These are phyloP conservation scores for Caenorhabditis wallacei DNA, from an alignment of 2,888 invertebrate species.

Conservation along the genomic window DNA sequence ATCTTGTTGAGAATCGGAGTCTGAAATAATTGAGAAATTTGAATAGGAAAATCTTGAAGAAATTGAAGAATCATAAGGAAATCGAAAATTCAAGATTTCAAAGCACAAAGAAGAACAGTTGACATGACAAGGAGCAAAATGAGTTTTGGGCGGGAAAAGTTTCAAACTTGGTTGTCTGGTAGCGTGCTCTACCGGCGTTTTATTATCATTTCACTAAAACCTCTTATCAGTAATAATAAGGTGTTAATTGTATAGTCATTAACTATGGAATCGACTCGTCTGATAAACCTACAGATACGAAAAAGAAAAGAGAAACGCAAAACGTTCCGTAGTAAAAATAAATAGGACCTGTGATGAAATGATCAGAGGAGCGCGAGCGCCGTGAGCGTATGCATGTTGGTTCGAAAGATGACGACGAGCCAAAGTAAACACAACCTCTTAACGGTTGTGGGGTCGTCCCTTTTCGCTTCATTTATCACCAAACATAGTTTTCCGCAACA, in stretches of 20 bases:
- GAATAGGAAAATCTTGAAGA: background rate
- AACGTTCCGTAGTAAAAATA: slow-evolving; percentile 11
- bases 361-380: slow-evolving; percentile 26
- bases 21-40: slow-evolving; percentile 14
- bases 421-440: slow-evolving; percentile 56
- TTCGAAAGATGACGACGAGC: slow-evolving; percentile 63
- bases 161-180: too few relatives aligned
- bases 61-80: background rate
- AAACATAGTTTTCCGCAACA: slow-evolving; percentile 33
- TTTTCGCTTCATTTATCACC: slow-evolving; percentile 38
- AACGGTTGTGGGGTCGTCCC: slow-evolving; percentile 33
- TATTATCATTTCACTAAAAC: background rate
- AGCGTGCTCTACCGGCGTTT: background rate
- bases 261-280: background rate
- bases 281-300: slow-evolving; percentile 18
- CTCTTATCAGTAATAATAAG: slow-evolving; percentile 6
- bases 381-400: slow-evolving; percentile 49
- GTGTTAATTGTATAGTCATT: slow-evolving; percentile 18
- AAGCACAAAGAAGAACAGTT: too few relatives aligned
- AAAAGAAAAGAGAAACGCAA: slow-evolving; percentile 12
- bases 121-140: too few relatives aligned
- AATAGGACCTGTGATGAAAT: slow-evolving; percentile 32
- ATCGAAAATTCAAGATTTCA: background rate
- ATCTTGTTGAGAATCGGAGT: slow-evolving; percentile 48
- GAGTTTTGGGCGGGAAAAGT: too few relatives aligned